Percentiles rank a stretch among this genome's conserved stretches.
phyloP scores from a whole-genome alignment of 2,797 vertebrate genomes.

The Tachyglossus aculeatus region DNA sequence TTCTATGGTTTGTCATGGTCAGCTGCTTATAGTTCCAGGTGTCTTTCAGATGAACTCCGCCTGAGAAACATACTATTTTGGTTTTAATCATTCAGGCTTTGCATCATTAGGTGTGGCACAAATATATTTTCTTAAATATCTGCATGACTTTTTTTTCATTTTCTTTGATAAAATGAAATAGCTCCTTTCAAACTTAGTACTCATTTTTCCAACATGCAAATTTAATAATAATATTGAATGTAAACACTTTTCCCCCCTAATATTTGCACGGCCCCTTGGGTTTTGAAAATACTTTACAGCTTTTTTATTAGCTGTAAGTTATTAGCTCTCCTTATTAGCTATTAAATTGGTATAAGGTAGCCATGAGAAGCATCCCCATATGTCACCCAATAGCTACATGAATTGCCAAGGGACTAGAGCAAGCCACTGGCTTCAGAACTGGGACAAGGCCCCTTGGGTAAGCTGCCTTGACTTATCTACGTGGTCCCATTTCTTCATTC shows the following conservation, averaged over 20 bases:
- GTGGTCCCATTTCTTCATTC: no score
- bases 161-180: conserved; percentile 41
- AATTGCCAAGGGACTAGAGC: not conserved
- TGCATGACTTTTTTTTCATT: conserved; percentile 45
- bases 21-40: not conserved
- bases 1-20: not conserved
- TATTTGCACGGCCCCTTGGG: not conserved
- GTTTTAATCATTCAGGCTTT: conserved; percentile 31
- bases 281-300: not conserved
- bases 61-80: conserved; percentile 46
- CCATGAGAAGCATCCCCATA: not conserved
- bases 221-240: not conserved
- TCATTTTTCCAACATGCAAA: conserved; percentile 22
- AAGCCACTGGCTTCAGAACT: not conserved
- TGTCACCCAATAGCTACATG: not conserved
- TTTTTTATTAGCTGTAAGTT: not conserved
- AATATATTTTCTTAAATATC: conserved; percentile 52
- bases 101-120: conserved; percentile 43
- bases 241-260: not conserved
- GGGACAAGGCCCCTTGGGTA: not conserved
- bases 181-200: conserved; percentile 11
- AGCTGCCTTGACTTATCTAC: not conserved
- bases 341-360: not conserved
- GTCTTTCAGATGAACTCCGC: conserved; percentile 37
- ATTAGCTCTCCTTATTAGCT: not conserved